Evolutionary conservation across 2,888 invertebrate species (phyloP).

Genomic region (Phrixothrix hirtus): DNA sequence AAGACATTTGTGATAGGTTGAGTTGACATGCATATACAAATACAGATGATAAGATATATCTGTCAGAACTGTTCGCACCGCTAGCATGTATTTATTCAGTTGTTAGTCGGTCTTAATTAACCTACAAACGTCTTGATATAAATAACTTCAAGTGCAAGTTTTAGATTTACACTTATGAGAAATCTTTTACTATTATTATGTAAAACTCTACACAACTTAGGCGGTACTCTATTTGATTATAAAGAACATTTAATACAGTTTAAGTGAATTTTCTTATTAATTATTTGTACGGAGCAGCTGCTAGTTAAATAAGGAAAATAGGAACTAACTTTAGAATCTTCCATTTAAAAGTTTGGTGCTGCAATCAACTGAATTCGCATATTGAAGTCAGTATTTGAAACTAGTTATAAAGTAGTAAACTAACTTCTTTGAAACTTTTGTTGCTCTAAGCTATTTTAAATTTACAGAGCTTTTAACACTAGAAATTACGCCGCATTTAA

Average conservation of each 20-base stretch:
- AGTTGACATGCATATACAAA: conserved; percentile 32
- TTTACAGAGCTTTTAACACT: conserved; percentile 13
- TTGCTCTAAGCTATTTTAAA: conserved; percentile 11
- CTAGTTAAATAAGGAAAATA: too few species aligned
- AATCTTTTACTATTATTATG: too few species aligned
- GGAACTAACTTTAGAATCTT: too few species aligned
- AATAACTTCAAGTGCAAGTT: too few species aligned
- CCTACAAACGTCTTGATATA: too few species aligned
- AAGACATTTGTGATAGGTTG: conserved; percentile 4
- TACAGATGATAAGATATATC: conserved; percentile 35
- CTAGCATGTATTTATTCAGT: conserved; percentile 40
- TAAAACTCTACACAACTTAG: too few species aligned
- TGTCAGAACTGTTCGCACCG: conserved; percentile 39
- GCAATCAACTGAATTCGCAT: not conserved
- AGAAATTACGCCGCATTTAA: too few species aligned
- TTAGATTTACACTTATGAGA: too few species aligned
- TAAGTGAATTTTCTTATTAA: too few species aligned
- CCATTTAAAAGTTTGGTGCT: not conserved
- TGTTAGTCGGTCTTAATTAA: conserved; percentile 36
- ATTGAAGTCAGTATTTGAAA: conserved; percentile 14
- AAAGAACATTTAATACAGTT: too few species aligned
- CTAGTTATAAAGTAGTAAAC: conserved; percentile 13
- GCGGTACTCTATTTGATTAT: too few species aligned
- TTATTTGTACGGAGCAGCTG: too few species aligned
- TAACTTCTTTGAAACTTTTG: conserved; percentile 9